Percentiles rank a stretch among this genome's conserved stretches.
Evolutionary conservation across 92 coral and sea anemone genomes (phyloP).

Genomic region (Pocillopora meandrina): DNA sequence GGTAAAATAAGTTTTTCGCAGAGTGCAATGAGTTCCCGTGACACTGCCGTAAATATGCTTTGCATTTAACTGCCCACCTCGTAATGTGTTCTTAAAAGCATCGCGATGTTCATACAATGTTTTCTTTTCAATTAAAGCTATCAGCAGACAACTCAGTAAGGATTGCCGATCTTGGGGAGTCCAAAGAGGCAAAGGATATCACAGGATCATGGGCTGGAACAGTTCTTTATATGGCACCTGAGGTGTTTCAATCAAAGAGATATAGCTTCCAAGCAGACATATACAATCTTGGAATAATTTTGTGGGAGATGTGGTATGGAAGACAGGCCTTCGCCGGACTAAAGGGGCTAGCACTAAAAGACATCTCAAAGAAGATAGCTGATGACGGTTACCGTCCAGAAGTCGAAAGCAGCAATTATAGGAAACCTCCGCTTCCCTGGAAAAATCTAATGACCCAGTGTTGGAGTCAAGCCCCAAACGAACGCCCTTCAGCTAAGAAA

Average conservation of each 20-base stretch:
- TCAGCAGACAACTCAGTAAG: slow-evolving; percentile 11
- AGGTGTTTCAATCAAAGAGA: slow-evolving; percentile 5
- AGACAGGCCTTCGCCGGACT: not conserved
- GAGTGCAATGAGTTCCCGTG: no score
- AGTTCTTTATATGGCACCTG: slow-evolving; percentile 35
- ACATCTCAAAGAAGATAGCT: not conserved
- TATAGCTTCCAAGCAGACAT: slow-evolving; percentile 26
- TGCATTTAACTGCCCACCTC: no score
- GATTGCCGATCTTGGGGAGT: slow-evolving; percentile 30
- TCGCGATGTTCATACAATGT: not conserved
- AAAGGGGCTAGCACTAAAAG: not conserved
- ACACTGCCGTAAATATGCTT: no score
- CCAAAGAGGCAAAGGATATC: not conserved
- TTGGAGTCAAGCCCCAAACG: not conserved
- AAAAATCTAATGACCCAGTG: slow-evolving; percentile 1
- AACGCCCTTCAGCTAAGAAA: slow-evolving; percentile 6
- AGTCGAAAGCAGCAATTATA: not conserved
- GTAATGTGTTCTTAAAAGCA: no score
- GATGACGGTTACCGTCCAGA: slow-evolving; percentile 16
- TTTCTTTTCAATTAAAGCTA: not conserved
- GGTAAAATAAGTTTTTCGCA: no score
- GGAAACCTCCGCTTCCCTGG: slow-evolving; percentile 2
- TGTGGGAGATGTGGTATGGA: slow-evolving; percentile 59
- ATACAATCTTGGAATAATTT: slow-evolving; percentile 40
- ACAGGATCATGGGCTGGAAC: slow-evolving; percentile 23